Base-by-base conservation (phyloP, 2,113 vertebrate genomes). In the Sapayoa aenigma region DNA sequence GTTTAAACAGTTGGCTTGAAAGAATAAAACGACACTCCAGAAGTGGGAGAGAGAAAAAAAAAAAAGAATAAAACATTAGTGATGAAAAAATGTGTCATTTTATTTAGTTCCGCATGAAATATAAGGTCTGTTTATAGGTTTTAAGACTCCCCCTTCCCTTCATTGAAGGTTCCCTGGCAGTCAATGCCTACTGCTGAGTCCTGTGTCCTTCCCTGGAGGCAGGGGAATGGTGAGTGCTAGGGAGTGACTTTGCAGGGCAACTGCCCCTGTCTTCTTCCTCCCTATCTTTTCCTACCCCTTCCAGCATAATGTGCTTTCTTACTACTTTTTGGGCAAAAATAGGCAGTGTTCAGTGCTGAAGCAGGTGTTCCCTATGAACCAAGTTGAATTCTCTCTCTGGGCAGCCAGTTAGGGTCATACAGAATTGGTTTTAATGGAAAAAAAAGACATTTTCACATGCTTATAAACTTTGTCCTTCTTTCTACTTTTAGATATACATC, bases 281-380 rank as follows among this genome's bases (percentile, higher is more conserved):
- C 11, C 6, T 63, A 12, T 73, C 44, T 6, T 49, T 63, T 74
- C 53, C 39, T 82, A 44, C 1, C 1, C 28, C 27, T 78, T 74
- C 28, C 33, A 73, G 16, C 9, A 60, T 46, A 10, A 78, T 33
- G 24, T 12, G 4, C 35, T 55, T 78, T 69, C 35, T 63, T 65
- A 39, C 39, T 73, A 19, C 4, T 31, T 81, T 55, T 69, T 7
- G 41, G 39, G 33, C n/a, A 69, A 86, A 59, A 83, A 33, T 52
- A 72, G 16, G 22, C 49, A 68, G 13, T 2, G 1, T 67, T 84
- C 30, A 28, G 53, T 28, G 53, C 44, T 84, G 67, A 74, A 15
- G 39, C 22, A 56, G 55, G 17, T 1, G 1, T 44, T 78, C 31
- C 33, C 28, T 65, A 2, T 33, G 53, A 0, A 1, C 8, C 53